Conservation (phyloP, 2,113 vertebrate genomes). For the Pogona vitticeps region DNA sequence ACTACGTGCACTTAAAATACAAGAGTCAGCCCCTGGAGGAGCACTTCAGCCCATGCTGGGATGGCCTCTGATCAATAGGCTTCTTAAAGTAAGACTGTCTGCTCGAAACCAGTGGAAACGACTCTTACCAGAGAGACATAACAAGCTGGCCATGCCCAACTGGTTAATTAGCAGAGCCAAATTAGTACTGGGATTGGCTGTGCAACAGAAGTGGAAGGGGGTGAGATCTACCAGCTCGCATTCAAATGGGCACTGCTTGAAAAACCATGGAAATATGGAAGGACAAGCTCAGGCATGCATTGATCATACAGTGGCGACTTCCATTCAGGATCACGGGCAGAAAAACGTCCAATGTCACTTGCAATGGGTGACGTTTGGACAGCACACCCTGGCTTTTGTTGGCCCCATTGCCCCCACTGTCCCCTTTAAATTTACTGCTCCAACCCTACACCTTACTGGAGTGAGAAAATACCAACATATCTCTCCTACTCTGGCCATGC, state of each 20-base stretch:
- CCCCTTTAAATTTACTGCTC: no score
- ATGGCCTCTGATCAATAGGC: conserved; percentile 80
- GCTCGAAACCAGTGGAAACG: conserved; percentile 74
- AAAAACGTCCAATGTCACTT: no score
- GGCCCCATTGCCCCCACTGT: no score
- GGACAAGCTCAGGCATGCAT: background rate
- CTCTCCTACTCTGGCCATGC: no score
- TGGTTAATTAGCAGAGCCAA: conserved; percentile 83
- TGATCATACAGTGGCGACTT: background rate
- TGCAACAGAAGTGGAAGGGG: background rate
- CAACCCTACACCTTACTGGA: no score
- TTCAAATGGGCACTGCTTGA: background rate
- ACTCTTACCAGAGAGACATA: conserved; percentile 60
- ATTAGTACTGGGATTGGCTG: background rate
- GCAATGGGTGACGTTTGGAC: no score
- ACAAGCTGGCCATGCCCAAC: conserved; percentile 77
- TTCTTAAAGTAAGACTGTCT: conserved; percentile 86
- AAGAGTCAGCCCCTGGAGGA: conserved; percentile 79
- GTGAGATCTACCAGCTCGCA: no score
- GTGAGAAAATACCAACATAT: no score
- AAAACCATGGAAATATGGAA: background rate
- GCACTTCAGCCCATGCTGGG: conserved; percentile 71
- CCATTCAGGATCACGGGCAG: no score
- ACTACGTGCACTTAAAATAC: conserved; percentile 87
- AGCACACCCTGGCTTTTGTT: no score